Percentiles rank a stretch among this genome's conserved stretches.
Evolutionary conservation across 2,113 vertebrate genomes (phyloP).

Genomic region (Cephalopterus ornatus): DNA sequence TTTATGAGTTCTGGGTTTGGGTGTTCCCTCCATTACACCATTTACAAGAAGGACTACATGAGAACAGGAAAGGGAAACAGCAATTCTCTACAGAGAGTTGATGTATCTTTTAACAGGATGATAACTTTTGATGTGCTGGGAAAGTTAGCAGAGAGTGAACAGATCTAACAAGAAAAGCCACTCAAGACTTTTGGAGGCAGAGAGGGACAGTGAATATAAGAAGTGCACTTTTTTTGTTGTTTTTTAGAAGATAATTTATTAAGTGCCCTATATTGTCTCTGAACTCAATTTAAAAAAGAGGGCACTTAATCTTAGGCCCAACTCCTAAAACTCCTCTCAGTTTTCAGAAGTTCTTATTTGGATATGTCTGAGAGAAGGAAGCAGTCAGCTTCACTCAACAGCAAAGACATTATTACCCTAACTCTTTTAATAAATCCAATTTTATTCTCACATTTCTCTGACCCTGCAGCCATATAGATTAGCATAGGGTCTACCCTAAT

Average conservation of each 20-base stretch:
- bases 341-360: neutral
- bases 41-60: neutral
- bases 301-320: neutral
- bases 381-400: neutral
- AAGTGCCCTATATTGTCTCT: neutral
- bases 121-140: neutral
- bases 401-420: neutral
- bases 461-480: neutral
- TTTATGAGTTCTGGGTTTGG: neutral
- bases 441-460: neutral
- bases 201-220: neutral
- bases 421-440: neutral
- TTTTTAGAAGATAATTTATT: neutral
- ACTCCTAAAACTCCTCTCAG: neutral
- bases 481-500: neutral
- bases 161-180: neutral
- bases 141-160: neutral
- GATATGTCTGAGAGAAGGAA: neutral
- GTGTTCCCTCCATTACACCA: neutral
- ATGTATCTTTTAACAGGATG: neutral
- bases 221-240: neutral
- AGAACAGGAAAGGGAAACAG: neutral
- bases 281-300: neutral
- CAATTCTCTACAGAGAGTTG: neutral
- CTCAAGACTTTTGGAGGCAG: neutral